Evolutionary conservation across 1,140 invertebrate genomes (phyloP).

Genomic region (Drosophila orosa): DNA sequence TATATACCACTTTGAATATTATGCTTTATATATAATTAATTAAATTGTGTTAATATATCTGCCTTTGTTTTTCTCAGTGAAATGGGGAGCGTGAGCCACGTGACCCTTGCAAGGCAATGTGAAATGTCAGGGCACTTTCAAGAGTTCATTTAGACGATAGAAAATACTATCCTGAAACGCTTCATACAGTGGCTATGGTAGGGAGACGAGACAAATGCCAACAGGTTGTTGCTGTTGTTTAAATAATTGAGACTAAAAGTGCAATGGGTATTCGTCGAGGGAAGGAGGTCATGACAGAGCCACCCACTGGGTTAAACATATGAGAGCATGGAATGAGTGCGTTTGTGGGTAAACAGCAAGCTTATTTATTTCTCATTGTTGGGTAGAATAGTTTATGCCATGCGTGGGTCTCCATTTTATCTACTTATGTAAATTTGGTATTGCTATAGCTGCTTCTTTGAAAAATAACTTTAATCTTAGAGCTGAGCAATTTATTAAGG

Average conservation of each 20-base stretch:
- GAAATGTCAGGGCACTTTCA: constrained; percentile 77
- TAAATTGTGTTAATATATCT: not conserved
- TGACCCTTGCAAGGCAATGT: constrained; percentile 53
- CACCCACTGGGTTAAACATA: constrained; percentile 4
- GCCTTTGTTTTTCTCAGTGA: constrained; percentile 11
- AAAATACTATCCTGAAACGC: constrained; percentile 38
- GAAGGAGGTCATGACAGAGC: constrained; percentile 17
- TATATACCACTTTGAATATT: too few relatives aligned
- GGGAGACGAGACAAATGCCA: constrained; percentile 48
- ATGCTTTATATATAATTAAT: not conserved
- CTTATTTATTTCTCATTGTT: constrained; percentile 4
- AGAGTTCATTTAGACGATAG: constrained; percentile 65
- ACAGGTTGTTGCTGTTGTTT: constrained; percentile 66
- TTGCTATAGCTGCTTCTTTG: not conserved
- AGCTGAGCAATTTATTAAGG: too few relatives aligned
- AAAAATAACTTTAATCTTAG: not conserved
- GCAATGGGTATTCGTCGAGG: constrained; percentile 41
- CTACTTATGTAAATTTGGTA: not conserved
- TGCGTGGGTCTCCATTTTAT: not conserved
- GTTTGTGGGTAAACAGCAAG: constrained; percentile 1
- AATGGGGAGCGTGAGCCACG: constrained; percentile 13
- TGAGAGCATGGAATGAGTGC: not conserved
- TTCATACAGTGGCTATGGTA: constrained; percentile 9
- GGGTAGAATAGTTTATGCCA: not conserved
- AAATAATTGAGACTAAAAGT: constrained; percentile 69